A percentile compares a stretch with the other conserved stretches of the same genome.
These are phyloP conservation scores for Aphaenogaster ashmeadi DNA, from an alignment of 1,140 invertebrate genomes.

Conservation along the genomic window DNA sequence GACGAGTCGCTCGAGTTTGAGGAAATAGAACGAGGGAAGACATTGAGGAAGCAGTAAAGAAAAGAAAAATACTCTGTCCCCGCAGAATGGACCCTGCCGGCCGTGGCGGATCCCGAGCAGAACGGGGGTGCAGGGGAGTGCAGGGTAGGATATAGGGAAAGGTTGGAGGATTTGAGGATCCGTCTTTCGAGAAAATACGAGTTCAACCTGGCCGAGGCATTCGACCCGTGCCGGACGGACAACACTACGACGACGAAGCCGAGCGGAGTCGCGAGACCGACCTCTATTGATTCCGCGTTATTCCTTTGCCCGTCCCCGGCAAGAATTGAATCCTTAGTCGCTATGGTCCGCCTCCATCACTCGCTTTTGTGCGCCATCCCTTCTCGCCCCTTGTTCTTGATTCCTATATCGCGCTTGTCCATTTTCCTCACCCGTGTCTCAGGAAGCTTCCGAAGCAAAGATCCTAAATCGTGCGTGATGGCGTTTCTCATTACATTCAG, in stretches of 20 bases:
- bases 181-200: slow-evolving; percentile 83
- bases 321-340: slow-evolving; percentile 84
- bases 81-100: slow-evolving; percentile 69
- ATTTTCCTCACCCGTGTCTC: slow-evolving; percentile 39
- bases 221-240: slow-evolving; percentile 48
- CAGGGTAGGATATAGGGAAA: not conserved
- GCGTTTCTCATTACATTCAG: slow-evolving; percentile 18
- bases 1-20: slow-evolving; percentile 40
- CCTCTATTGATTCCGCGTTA: slow-evolving; percentile 78
- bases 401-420: slow-evolving; percentile 53
- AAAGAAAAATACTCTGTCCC: slow-evolving; percentile 73
- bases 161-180: slow-evolving; percentile 79
- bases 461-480: slow-evolving; percentile 10
- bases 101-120: slow-evolving; percentile 75
- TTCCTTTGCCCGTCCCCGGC: slow-evolving; percentile 73
- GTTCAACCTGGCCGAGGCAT: slow-evolving; percentile 76
- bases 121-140: slow-evolving; percentile 21
- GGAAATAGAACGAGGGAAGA: slow-evolving; percentile 72
- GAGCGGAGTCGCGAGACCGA: slow-evolving; percentile 61
- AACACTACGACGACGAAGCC: slow-evolving; percentile 57
- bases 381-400: slow-evolving; percentile 50
- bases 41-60: slow-evolving; percentile 61
- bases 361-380: slow-evolving; percentile 21
- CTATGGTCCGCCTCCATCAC: slow-evolving; percentile 70
- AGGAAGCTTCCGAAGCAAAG: not conserved